phyloP scores from a whole-genome alignment of 2,888 invertebrate species.

The Galeopsomyia nigrocyanea region DNA sequence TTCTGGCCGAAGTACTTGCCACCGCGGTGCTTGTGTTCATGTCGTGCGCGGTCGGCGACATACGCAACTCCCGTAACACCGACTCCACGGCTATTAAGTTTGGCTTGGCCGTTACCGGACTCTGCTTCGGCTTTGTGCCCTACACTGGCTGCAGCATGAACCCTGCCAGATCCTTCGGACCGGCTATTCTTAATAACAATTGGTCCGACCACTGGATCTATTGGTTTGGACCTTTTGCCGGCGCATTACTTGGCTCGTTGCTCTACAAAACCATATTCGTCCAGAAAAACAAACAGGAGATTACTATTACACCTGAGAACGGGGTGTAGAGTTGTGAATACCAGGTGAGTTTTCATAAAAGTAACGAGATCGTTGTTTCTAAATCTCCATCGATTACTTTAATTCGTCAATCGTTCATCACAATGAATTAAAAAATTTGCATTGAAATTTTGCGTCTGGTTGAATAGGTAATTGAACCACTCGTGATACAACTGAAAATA shows the following conservation, averaged over 20 bases:
- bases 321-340: slow-evolving; percentile 15
- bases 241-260: slow-evolving; percentile 66
- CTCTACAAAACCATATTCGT: slow-evolving; percentile 65
- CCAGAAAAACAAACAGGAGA: slow-evolving; percentile 15
- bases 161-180: slow-evolving; percentile 79
- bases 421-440: too few species aligned
- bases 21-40: slow-evolving; percentile 77
- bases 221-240: slow-evolving; percentile 76
- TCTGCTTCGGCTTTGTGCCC: slow-evolving; percentile 78
- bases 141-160: slow-evolving; percentile 82
- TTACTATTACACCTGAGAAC: slow-evolving; percentile 5
- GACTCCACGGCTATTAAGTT: slow-evolving; percentile 79
- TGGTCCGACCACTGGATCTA: slow-evolving; percentile 81
- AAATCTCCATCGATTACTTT: too few species aligned
- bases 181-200: slow-evolving; percentile 78
- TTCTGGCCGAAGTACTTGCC: slow-evolving; percentile 76
- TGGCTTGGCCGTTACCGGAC: slow-evolving; percentile 76
- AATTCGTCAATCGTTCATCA: too few species aligned
- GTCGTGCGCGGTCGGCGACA: slow-evolving; percentile 81
- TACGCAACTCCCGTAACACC: slow-evolving; percentile 75
- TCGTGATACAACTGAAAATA: too few species aligned
- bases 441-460: background rate
- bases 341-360: slow-evolving; percentile 14
- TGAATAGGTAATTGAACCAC: too few species aligned
- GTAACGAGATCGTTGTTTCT: background rate